Base-by-base conservation (phyloP, 2,888 invertebrate genomes). In the Clusia tigrina region DNA sequence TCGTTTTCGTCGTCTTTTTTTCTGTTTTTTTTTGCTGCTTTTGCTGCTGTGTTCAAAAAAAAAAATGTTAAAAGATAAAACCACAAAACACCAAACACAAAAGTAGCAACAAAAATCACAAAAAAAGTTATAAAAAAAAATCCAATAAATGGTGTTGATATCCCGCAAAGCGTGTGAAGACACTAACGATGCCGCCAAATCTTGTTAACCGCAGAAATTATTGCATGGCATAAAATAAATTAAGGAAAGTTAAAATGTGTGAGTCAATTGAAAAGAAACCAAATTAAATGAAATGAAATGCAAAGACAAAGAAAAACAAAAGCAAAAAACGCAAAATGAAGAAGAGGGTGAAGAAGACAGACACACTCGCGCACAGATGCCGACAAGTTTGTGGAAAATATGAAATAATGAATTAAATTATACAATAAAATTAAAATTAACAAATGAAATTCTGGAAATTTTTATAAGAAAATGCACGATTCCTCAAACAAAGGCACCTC, bases 121-220 rank as follows among this genome's bases (percentile, higher is more conserved):
- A n/a, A n/a, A 46, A 58, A 17, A n/a, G 65, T 67, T 71, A 71
- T 22, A 71, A 66, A 69, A 71, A 77, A 75, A 75, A 78, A 76
- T 77, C 78, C 78, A 75, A 75, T 78, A 75, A 75, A 75, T 75
- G 74, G 74, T 79, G 77, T 78, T 77, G 77, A 78, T 77, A 79
- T 79, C 78, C 77, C 80, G 78, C 78, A 76, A 77, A 79, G 77
- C 77, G 77, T 79, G 77, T 77, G 79, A 77, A 77, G 79, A 79
- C 77, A 78, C 77, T 77, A 77, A 77, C 79, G 77, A 77, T 77
- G 77, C 77, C 77, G 77, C 80, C 77, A 79, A 79, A 79, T 78
- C 79, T 77, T 79, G 77, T 79, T 77, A 79, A 77, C 80, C 80
- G 78, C 79, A 77, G 74, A 77, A 78, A 78, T 75, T 76, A 76